Percentiles rank a stretch among this genome's conserved stretches.
Conservation (phyloP, 2,888 invertebrate genomes). For the Lithophane semibrunnea region DNA sequence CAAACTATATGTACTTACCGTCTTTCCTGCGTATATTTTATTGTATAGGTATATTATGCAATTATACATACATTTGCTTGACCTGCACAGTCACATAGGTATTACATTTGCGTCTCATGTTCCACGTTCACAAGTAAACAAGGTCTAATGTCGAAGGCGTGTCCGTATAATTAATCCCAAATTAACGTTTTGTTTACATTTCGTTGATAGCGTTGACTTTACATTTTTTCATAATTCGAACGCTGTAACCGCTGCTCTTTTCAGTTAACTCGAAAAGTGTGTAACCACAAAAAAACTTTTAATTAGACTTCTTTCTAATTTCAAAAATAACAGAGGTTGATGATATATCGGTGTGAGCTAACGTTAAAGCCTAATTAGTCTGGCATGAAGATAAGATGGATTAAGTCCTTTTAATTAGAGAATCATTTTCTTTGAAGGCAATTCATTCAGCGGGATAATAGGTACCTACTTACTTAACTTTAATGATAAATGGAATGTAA, state of each 20-base stretch:
- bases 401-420: conserved; percentile 8
- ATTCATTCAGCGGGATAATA: conserved; percentile 5
- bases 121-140: conserved; percentile 55
- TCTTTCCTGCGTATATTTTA: neutral
- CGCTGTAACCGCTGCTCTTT: neutral
- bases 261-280: conserved; percentile 6
- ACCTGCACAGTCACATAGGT: conserved; percentile 17
- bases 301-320: conserved; percentile 10
- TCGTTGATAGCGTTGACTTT: conserved; percentile 43
- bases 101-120: conserved; percentile 29
- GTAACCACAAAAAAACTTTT: neutral
- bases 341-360: neutral
- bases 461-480: neutral
- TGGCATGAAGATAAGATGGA: conserved; percentile 1
- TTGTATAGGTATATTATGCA: neutral
- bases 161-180: conserved; percentile 66
- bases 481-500: conserved; percentile 14
- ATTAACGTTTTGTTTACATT: conserved; percentile 61
- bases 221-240: conserved; percentile 48
- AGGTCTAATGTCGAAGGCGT: conserved; percentile 52
- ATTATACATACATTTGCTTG: conserved; percentile 12
- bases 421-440: neutral
- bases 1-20: neutral
- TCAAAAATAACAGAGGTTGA: neutral
- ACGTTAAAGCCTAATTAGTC: conserved; percentile 1